Percentiles rank a stretch among this genome's conserved stretches.
phyloP scores from a whole-genome alignment of 2,888 invertebrate genomes.

The Selenia dentaria region DNA sequence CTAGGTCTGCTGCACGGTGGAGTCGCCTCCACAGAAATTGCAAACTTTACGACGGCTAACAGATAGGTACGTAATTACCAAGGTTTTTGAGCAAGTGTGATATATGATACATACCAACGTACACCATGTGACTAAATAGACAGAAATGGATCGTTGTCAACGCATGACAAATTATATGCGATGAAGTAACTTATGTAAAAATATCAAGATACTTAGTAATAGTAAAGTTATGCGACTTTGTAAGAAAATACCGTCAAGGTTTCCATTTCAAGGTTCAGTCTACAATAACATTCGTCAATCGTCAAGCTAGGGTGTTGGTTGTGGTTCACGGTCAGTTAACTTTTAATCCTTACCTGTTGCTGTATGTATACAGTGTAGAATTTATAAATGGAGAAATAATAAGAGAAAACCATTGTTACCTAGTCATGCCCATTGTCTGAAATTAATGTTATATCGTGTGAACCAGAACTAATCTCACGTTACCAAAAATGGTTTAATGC shows the following conservation, averaged over 20 bases:
- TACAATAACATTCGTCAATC: constrained; percentile 41
- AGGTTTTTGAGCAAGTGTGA: too few species aligned
- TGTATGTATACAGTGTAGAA: too few species aligned
- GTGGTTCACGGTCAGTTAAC: constrained; percentile 45
- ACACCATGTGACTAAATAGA: constrained; percentile 4
- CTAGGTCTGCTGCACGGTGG: too few species aligned
- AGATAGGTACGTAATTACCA: too few species aligned
- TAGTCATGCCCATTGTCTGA: constrained; percentile 9
- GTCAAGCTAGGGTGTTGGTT: constrained; percentile 29
- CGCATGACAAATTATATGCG: constrained; percentile 15
- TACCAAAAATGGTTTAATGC: constrained; percentile 40
- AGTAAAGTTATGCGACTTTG: constrained; percentile 5
- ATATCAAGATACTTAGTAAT: constrained; percentile 8
- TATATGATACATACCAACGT: too few species aligned
- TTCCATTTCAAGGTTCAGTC: constrained; percentile 39
- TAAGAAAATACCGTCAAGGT: constrained; percentile 37
- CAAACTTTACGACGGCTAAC: too few species aligned
- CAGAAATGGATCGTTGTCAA: constrained; percentile 13
- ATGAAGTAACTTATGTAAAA: neutral
- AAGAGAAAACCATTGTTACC: constrained; percentile 1
- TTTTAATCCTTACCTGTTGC: constrained; percentile 27
- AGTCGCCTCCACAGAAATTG: too few species aligned
- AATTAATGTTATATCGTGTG: constrained; percentile 29
- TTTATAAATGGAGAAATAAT: neutral
- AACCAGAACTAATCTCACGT: constrained; percentile 42